phyloP scores from a whole-genome alignment of 2,797 vertebrate genomes.

The Rhincodon typus region DNA sequence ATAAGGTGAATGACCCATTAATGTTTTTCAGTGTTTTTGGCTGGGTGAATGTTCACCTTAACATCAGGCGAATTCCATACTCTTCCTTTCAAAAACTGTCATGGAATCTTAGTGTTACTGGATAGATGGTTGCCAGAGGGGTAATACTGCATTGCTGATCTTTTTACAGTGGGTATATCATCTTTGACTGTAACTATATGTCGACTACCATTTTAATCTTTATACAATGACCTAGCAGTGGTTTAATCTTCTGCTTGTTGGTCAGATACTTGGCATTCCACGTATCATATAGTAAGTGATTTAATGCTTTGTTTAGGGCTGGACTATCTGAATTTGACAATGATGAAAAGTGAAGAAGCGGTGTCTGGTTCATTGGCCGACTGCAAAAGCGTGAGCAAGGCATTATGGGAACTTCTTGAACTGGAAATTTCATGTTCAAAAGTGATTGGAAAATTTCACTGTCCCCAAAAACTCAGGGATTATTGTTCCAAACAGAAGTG shows the following conservation, averaged over 20 bases:
- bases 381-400: not conserved
- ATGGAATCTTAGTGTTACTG: too few relatives aligned
- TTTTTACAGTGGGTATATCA: not conserved
- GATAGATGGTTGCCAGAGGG: too few relatives aligned
- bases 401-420: not conserved
- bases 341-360: not conserved
- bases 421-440: not conserved
- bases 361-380: not conserved
- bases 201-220: not conserved
- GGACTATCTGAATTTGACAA: not conserved
- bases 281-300: not conserved
- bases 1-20: too few relatives aligned
- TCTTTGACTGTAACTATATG: not conserved
- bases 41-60: too few relatives aligned
- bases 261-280: not conserved
- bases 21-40: too few relatives aligned
- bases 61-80: too few relatives aligned
- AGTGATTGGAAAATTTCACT: not conserved
- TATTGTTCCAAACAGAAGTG: not conserved
- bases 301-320: not conserved
- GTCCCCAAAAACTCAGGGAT: not conserved
- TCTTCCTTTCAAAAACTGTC: too few relatives aligned
- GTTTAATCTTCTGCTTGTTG: not conserved
- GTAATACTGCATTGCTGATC: not conserved
- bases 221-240: not conserved